These are phyloP conservation scores for Diarsia mendica DNA, from an alignment of 2,888 invertebrate species.

Conservation along the genomic window DNA sequence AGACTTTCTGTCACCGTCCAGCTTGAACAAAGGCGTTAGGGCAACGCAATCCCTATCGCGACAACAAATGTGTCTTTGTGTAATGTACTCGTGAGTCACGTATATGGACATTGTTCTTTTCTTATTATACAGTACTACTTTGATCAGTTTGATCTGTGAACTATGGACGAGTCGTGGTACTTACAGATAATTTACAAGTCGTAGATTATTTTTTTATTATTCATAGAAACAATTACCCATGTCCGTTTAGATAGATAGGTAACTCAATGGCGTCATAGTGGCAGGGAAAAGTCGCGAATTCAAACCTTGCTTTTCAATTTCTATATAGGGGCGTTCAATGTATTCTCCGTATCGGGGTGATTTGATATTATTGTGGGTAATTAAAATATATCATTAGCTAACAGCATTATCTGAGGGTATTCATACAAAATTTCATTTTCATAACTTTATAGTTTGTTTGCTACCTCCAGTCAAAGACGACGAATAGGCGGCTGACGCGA, in stretches of 20 bases:
- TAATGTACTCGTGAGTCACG: slow-evolving; percentile 54
- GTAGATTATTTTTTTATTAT: slow-evolving; percentile 9
- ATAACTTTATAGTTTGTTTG: too few relatives aligned
- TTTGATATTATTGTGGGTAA: too few relatives aligned
- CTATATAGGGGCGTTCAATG: too few relatives aligned
- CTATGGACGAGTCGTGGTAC: slow-evolving; percentile 27
- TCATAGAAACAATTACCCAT: slow-evolving; percentile 7
- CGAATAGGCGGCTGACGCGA: too few relatives aligned
- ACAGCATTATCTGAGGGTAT: too few relatives aligned
- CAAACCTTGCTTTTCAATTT: background rate
- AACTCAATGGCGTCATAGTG: background rate
- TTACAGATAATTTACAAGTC: slow-evolving; percentile 27
- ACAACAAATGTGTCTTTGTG: slow-evolving; percentile 53
- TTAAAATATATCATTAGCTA: too few relatives aligned
- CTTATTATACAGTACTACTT: slow-evolving; percentile 25
- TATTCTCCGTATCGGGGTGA: too few relatives aligned
- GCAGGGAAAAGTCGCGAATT: background rate
- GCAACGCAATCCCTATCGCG: slow-evolving; percentile 42
- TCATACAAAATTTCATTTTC: too few relatives aligned
- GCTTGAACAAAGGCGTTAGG: slow-evolving; percentile 53
- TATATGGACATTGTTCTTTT: slow-evolving; percentile 58
- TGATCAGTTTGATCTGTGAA: slow-evolving; percentile 57
- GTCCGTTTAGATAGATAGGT: too few relatives aligned
- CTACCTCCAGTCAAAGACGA: too few relatives aligned
- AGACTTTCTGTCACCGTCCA: slow-evolving; percentile 13